phyloP scores from a whole-genome alignment of 2,113 vertebrate genomes.

The Scomber scombrus region DNA sequence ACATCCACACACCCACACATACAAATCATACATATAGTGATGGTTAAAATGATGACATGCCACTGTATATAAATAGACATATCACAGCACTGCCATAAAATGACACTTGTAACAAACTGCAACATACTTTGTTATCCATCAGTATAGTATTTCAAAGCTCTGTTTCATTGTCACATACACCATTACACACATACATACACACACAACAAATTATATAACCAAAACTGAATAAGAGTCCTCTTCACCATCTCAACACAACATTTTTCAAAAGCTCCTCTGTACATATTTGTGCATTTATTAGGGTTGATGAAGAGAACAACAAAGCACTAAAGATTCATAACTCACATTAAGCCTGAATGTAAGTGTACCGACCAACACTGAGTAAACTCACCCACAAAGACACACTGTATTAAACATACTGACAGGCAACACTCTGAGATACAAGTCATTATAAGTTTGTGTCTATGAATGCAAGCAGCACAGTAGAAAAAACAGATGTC shows the following conservation, averaged over 20 bases:
- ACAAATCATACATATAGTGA: not conserved
- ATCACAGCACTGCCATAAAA: slow-evolving; percentile 7
- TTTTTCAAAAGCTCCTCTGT: not conserved
- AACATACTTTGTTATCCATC: slow-evolving; percentile 20
- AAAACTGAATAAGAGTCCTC: not conserved
- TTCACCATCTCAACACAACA: not conserved
- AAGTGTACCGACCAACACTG: not conserved
- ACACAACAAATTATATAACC: not conserved
- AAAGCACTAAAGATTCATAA: not conserved
- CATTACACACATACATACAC: not conserved
- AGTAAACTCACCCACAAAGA: not conserved
- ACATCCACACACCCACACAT: not conserved
- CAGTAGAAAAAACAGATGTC: slow-evolving; percentile 15
- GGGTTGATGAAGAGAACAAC: not conserved
- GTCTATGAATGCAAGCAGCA: slow-evolving; percentile 8
- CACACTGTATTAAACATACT: not conserved
- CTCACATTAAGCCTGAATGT: not conserved
- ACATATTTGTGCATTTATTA: not conserved
- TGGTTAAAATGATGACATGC: not conserved
- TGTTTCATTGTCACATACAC: not conserved
- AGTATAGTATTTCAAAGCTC: slow-evolving; percentile 4
- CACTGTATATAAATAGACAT: slow-evolving; percentile 24
- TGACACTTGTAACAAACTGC: slow-evolving; percentile 8
- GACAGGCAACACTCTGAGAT: not conserved
- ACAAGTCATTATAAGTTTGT: not conserved